Conservation (phyloP, 2,797 vertebrate genomes). For the Zalophus californianus region DNA sequence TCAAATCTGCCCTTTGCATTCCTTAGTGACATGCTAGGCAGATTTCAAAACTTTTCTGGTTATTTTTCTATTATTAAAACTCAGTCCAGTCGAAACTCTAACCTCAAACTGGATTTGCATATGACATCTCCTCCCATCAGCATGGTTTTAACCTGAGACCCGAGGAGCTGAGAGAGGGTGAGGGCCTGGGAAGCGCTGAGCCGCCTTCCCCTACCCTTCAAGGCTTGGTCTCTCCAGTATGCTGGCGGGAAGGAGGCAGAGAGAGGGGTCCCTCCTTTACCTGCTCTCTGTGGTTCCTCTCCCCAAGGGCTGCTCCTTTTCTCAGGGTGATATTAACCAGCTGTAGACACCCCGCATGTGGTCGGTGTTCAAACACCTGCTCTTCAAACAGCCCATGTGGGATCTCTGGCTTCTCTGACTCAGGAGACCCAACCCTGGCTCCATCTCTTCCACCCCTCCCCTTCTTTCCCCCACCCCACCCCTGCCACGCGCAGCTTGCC, state of each 20-base stretch:
- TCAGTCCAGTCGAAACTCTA: background rate
- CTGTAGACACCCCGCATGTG: background rate
- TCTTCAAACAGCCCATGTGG: background rate
- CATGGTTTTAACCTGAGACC: background rate
- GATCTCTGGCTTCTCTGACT: background rate
- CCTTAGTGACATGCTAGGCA: background rate
- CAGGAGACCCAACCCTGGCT: background rate
- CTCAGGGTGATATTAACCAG: background rate
- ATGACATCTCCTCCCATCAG: background rate
- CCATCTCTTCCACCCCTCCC: background rate
- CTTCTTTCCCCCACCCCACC: background rate
- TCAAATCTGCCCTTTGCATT: background rate
- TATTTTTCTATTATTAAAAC: slow-evolving; percentile 46
- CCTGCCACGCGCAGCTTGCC: background rate
- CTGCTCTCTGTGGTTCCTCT: background rate
- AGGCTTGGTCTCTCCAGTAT: background rate
- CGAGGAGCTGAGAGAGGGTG: background rate
- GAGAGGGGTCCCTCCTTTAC: background rate
- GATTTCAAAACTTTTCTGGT: slow-evolving; percentile 18
- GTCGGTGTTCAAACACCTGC: background rate
- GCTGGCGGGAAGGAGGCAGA: background rate
- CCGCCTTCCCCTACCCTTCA: background rate
- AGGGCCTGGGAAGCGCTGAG: background rate
- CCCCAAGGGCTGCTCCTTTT: background rate
- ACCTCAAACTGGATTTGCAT: background rate